Conservation (phyloP, 2,888 invertebrate species). For the Papilio elwesi region DNA sequence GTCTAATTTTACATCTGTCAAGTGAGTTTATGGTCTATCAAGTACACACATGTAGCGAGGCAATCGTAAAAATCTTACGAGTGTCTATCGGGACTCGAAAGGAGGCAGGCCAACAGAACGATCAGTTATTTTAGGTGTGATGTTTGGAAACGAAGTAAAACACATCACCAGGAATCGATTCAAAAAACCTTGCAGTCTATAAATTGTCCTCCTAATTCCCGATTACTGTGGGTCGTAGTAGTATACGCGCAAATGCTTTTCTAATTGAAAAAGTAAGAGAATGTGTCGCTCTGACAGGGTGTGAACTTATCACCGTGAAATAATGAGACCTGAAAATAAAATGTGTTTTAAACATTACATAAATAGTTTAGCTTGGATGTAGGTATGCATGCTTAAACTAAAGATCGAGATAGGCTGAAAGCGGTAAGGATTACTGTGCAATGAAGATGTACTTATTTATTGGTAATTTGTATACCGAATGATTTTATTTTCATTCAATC, state of each 20-base stretch:
- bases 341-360: too few relatives aligned
- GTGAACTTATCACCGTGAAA: too few relatives aligned
- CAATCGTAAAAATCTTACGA: conserved; percentile 31
- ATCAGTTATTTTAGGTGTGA: conserved; percentile 7
- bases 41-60: conserved; percentile 35
- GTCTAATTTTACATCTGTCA: conserved; percentile 45
- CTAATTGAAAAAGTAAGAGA: too few relatives aligned
- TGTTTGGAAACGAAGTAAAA: not conserved
- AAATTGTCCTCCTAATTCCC: too few relatives aligned
- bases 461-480: conserved; percentile 6
- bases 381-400: too few relatives aligned
- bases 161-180: too few relatives aligned
- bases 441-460: not conserved
- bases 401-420: not conserved
- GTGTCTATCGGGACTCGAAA: not conserved
- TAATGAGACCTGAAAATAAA: too few relatives aligned
- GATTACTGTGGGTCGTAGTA: too few relatives aligned
- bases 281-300: too few relatives aligned
- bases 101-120: not conserved
- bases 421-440: not conserved
- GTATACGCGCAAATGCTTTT: too few relatives aligned
- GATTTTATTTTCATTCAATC: conserved; percentile 30
- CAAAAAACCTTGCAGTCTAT: too few relatives aligned
- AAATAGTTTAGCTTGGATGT: too few relatives aligned
- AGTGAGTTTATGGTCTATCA: conserved; percentile 41